A percentile compares a stretch with the other conserved stretches of the same genome.
phyloP scores from a whole-genome alignment of 2,113 vertebrate genomes.

The Mirza zaza region DNA sequence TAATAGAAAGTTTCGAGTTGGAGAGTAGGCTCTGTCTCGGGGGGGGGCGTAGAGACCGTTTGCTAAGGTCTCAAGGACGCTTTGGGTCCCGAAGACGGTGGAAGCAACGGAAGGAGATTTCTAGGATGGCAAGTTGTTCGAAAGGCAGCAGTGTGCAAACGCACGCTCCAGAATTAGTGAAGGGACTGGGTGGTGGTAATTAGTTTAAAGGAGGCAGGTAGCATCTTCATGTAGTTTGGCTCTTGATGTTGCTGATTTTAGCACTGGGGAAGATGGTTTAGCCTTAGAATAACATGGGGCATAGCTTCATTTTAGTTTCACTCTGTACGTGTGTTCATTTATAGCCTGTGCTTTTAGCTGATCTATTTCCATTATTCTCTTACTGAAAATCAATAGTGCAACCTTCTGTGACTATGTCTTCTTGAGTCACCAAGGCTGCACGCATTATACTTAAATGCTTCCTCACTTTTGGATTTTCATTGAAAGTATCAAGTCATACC shows the following conservation, averaged over 20 bases:
- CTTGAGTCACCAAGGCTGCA: background rate
- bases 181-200: background rate
- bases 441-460: background rate
- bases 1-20: conserved; percentile 51
- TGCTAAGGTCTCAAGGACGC: background rate
- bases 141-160: background rate
- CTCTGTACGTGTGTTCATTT: conserved; percentile 41
- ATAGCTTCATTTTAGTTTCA: conserved; percentile 41
- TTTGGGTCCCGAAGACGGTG: background rate
- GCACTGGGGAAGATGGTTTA: background rate
- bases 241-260: background rate
- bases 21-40: conserved; percentile 18
- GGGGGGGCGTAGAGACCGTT: conserved; percentile 41
- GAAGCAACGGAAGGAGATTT: background rate
- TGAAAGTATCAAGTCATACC: background rate
- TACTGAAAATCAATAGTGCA: conserved; percentile 59
- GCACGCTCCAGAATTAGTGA: background rate
- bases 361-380: conserved; percentile 64
- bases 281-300: background rate
- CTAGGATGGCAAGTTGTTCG: background rate
- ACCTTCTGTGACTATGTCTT: background rate
- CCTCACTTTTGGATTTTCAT: background rate
- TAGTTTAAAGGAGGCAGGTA: conserved; percentile 28
- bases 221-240: background rate
- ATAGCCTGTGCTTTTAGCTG: conserved; percentile 47